Evolutionary conservation across 1,140 invertebrate genomes (phyloP), one percentile per base, ranked within the genome.

Genomic region (Hormaphis cornu): DNA sequence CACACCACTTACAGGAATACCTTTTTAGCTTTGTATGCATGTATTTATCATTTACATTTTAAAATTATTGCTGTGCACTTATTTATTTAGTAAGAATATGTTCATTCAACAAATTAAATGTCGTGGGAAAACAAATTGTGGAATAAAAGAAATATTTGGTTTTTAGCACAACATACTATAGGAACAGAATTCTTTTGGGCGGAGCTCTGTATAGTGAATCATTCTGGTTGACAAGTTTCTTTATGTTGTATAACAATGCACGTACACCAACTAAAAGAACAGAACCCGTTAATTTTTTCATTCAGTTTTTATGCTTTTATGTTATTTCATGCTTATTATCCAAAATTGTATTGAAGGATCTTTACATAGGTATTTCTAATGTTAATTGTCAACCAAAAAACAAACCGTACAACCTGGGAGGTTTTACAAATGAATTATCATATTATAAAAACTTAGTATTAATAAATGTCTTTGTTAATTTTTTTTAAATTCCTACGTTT

Each of bases 201-300:
- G 58, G n/a, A 22, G 58, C 44, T 44, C 20, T 24, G n/a, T n/a
- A n/a, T 56, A 56, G 18, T 35, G 30, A 37, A 56, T 37, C 18
- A 56, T 56, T 56, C 30, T 56, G 20, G 53, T 9, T 61, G 58
- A 61, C 58, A 61, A 42, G 58, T 63, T 46, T 63, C 40, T 63
- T 63, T 63, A 63, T 63, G 24, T 46, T 63, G 3, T 63, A 40
- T 24, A 1, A 37, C 54, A 20, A 20, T 63, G 26, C 33, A 63
- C 58, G 24, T 7, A 14, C 37, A 14, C 14, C 7, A 40, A 14
- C 14, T 40, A 46, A 16, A 63, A 44, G 9, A 44, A n/a, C 16
- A 61, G 22, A 24, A 56, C 22, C 10, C 30, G 22, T 59, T 44
- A 20, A 26, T 58, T 3, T 40, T 58, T 37, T 37, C 30, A 37